phyloP scores from a whole-genome alignment of 2,113 vertebrate genomes.

The Protomyctophum bolini region DNA sequence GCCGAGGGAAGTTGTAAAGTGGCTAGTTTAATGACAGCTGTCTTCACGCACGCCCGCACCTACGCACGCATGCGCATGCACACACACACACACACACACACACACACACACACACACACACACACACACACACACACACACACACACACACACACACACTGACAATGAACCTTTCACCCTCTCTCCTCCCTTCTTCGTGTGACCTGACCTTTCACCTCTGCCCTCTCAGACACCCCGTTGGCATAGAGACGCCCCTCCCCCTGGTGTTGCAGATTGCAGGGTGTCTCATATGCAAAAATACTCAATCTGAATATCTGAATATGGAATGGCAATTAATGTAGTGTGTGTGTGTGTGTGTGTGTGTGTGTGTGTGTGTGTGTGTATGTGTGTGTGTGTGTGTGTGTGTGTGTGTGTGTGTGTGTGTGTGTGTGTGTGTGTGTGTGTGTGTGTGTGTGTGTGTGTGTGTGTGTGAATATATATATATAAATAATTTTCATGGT shows the following conservation, averaged over 20 bases:
- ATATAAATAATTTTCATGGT: too few relatives aligned
- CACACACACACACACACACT: background rate
- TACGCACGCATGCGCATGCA: background rate
- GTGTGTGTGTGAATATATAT: too few relatives aligned
- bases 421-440: background rate
- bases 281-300: conserved; percentile 1
- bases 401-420: background rate
- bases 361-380: conserved; percentile 30
- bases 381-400: conserved; percentile 1
- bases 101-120: background rate
- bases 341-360: conserved; percentile 25
- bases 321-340: conserved; percentile 36
- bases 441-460: background rate
- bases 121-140: background rate
- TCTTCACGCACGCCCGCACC: background rate
- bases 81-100: conserved; percentile 10
- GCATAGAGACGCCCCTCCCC: background rate
- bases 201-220: conserved; percentile 1
- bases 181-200: background rate
- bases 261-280: background rate
- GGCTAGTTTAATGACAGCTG: background rate
- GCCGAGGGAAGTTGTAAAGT: background rate
- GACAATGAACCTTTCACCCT: conserved; percentile 11
- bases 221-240: conserved; percentile 1
- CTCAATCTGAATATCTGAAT: conserved; percentile 32